Evolutionary conservation across 2,797 vertebrate species (phyloP), one percentile per base, ranked within the genome.

Genomic region (Amphiprion clarkii): DNA sequence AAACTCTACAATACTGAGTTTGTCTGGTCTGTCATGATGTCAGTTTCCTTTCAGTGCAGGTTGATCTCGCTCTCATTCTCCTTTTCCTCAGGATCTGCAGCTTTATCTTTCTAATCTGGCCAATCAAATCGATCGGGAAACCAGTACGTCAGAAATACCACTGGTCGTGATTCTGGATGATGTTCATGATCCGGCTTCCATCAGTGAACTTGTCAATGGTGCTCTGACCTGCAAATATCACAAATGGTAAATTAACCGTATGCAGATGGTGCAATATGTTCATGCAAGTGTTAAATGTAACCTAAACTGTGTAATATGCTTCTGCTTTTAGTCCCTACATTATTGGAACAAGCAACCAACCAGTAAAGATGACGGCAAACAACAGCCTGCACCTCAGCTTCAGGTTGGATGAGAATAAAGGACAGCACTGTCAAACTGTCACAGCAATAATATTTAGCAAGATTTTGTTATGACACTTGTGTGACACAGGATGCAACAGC

Each of bases 171-270:
- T 99, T 10, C 89, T 99, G 85, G 98, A 99, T 0, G 98, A 99
- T 85, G 95, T 99, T 74, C 96, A 96, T 0, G 97, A 98, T 67
- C 94, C 96, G 0, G 96, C 94, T 33, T 96, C 98, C 81, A 95
- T 99, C 91, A 99, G 98, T 1, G 98, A 99, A 87, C 96, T 99
- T 0, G 97, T 99, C 75, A 99, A 99, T 0, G 97, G 98, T 0
- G 98, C 98, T 0, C 96, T 99, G 66, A 99, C 98, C 78, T 99
- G 98, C 97, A 99, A 99, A 95, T 99, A 99, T 87, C 98, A 99
- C 89, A 99, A 99, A 97, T 99, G 98, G 98, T 99, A 88, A 96
- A 94, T 31, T 31, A 13, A 5, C 3, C 11, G 11, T 0, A 19
- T 13, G 10, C 29, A 40, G 3, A 51, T n/a, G 36, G 13, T 8